A percentile compares a stretch with the other conserved stretches of the same genome.
Conservation (phyloP, 2,797 vertebrate species). For the Hyperoplus immaculatus region DNA sequence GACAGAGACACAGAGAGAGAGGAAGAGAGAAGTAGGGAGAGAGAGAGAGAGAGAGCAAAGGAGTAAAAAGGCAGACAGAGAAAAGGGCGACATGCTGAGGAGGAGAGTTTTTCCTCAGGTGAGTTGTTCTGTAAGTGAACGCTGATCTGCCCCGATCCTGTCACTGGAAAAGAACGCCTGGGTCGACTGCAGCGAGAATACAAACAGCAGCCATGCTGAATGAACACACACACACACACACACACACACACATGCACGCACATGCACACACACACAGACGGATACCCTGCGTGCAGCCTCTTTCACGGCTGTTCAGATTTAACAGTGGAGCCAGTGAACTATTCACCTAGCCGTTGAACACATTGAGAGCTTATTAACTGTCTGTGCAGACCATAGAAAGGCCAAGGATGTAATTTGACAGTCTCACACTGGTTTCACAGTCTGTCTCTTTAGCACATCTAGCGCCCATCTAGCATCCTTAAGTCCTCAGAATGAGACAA, state of each 20-base stretch:
- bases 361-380: slow-evolving; percentile 81
- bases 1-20: slow-evolving; percentile 38
- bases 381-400: slow-evolving; percentile 81
- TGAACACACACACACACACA: slow-evolving; percentile 22
- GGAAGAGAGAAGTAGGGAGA: slow-evolving; percentile 4
- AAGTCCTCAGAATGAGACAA: slow-evolving; percentile 80
- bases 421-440: slow-evolving; percentile 77
- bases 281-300: slow-evolving; percentile 36
- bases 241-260: not conserved
- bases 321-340: slow-evolving; percentile 78
- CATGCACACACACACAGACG: not conserved
- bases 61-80: slow-evolving; percentile 55
- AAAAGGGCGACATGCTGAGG: slow-evolving; percentile 64
- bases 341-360: slow-evolving; percentile 84
- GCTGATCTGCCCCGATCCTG: slow-evolving; percentile 74
- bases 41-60: slow-evolving; percentile 27
- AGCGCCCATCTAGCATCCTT: slow-evolving; percentile 76
- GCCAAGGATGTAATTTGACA: slow-evolving; percentile 84
- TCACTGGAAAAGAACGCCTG: slow-evolving; percentile 48
- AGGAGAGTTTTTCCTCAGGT: slow-evolving; percentile 84
- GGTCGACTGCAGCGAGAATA: slow-evolving; percentile 70
- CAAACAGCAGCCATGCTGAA: slow-evolving; percentile 70
- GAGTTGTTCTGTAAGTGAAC: slow-evolving; percentile 77
- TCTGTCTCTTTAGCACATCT: slow-evolving; percentile 79
- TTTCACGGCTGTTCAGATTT: slow-evolving; percentile 68